Evolutionary conservation across 2,888 invertebrate species (phyloP), one percentile per base, ranked within the genome.

Genomic region (Dexiosoma caninum): DNA sequence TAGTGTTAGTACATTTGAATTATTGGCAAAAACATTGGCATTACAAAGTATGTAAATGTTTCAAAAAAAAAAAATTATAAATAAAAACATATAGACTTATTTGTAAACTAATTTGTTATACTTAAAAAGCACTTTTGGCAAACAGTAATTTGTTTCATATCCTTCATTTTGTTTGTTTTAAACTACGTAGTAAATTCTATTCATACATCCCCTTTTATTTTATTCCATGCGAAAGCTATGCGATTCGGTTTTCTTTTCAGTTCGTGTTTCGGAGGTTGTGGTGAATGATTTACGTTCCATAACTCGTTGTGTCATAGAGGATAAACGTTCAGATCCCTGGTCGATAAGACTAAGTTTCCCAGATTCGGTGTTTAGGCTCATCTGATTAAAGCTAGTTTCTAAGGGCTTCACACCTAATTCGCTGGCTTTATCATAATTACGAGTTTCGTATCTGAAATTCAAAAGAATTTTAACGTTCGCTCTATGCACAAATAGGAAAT

Each of bases 201-300:
- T 55, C 10, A 57, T 46, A 21, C 21, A n/a, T n/a, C n/a, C n/a
- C n/a, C 9, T 35, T 71, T 14, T 16, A 51, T 4, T 27, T 51
- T 86, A 89, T 80, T 90, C 90, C 85, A 90, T 84, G 78, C 90
- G 90, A 88, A 89, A 90, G 86, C 89, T 90, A 64, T 89, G 90
- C 83, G 89, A 88, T 82, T 90, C 88, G 72, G 89, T 89, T 85
- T 90, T 90, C 82, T 88, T 89, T 76, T 90, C 90, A 35, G 88
- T 87, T 37, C 88, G 86, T 49, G 90, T 88, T 82, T 90, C 90
- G 51, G 90, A 89, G 42, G 89, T 90, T 67, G 89, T 87, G 21
- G 90, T 89, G 67, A 88, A 88, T 55, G 89, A 89, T 86, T 90
- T 89, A 64, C 90, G 88, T 84, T 90, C 90, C 87, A 90, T 86